Evolutionary conservation across 2,888 invertebrate species (phyloP).

Genomic region (Aromia moschata): DNA sequence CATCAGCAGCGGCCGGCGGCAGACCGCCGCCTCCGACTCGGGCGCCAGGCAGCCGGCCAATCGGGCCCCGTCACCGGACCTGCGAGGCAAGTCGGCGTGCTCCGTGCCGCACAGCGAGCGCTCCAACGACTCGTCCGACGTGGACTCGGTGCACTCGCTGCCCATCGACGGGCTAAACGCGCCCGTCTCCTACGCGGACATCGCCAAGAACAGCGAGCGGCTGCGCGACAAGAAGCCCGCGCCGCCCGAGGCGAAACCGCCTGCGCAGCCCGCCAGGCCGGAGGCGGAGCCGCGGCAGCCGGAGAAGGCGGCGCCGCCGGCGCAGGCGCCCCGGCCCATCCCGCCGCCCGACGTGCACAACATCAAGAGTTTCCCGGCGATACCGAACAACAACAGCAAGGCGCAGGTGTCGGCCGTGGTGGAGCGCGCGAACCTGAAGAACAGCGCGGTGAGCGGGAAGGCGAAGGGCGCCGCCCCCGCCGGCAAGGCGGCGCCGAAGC

Average conservation of each 20-base stretch:
- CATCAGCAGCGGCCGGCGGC: slow-evolving; percentile 59
- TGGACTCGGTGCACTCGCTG: slow-evolving; percentile 86
- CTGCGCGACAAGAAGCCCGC: slow-evolving; percentile 51
- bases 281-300: slow-evolving; percentile 23
- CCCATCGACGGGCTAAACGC: slow-evolving; percentile 67
- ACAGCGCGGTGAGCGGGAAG: slow-evolving; percentile 33
- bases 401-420: slow-evolving; percentile 21
- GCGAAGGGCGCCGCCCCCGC: slow-evolving; percentile 28
- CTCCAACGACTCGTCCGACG: slow-evolving; percentile 82
- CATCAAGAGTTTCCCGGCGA: slow-evolving; percentile 58
- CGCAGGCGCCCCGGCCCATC: slow-evolving; percentile 7
- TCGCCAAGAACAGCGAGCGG: slow-evolving; percentile 69
- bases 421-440: slow-evolving; percentile 43
- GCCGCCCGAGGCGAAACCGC: slow-evolving; percentile 47
- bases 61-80: slow-evolving; percentile 50
- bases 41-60: slow-evolving; percentile 28
- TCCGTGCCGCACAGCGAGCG: slow-evolving; percentile 85
- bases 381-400: slow-evolving; percentile 42
- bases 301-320: slow-evolving; percentile 21
- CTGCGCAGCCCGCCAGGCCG: slow-evolving; percentile 29
- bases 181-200: slow-evolving; percentile 80
- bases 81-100: slow-evolving; percentile 74
- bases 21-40: slow-evolving; percentile 25
- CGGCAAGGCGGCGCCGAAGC: slow-evolving; percentile 23
- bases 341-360: slow-evolving; percentile 53